phyloP scores from a whole-genome alignment of 2,797 vertebrate species.

The Alca torda region DNA sequence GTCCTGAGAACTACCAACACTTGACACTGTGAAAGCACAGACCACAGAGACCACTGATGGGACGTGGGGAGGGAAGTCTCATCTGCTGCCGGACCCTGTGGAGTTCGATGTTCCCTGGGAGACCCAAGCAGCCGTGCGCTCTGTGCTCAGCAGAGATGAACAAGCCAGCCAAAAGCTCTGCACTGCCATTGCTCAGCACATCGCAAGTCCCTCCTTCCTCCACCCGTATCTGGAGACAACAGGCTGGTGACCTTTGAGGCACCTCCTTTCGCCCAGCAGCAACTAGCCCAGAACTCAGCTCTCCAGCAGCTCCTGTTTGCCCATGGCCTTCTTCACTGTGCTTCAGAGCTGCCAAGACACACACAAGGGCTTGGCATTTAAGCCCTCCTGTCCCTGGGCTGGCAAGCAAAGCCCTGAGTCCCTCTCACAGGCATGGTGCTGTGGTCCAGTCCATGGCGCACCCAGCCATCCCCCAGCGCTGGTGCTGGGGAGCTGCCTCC shows the following conservation, averaged over 20 bases:
- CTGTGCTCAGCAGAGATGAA: not conserved
- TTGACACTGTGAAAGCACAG: not conserved
- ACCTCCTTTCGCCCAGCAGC: not conserved
- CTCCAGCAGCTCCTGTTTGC: not conserved
- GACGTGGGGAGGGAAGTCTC: not conserved
- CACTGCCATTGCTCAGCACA: not conserved
- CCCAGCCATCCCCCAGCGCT: accelerated
- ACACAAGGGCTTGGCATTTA: not conserved
- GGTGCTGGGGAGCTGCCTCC: not conserved
- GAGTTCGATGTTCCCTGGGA: not conserved
- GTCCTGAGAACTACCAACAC: not conserved
- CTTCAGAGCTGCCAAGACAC: not conserved
- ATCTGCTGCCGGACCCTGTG: not conserved
- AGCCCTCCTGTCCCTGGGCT: not conserved
- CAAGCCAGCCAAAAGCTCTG: not conserved
- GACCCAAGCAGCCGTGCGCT: not conserved
- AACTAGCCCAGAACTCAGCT: not conserved
- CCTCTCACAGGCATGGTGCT: not conserved
- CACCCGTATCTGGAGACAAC: not conserved
- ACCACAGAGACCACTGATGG: not conserved
- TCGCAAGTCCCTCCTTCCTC: not conserved
- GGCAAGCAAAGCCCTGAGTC: not conserved
- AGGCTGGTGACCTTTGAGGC: not conserved
- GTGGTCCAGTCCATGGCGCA: not conserved
- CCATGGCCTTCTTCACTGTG: not conserved